A percentile compares a stretch with the other conserved stretches of the same genome.
Conservation (phyloP, 2,888 invertebrate species). For the Acanthosepion lycidas region DNA sequence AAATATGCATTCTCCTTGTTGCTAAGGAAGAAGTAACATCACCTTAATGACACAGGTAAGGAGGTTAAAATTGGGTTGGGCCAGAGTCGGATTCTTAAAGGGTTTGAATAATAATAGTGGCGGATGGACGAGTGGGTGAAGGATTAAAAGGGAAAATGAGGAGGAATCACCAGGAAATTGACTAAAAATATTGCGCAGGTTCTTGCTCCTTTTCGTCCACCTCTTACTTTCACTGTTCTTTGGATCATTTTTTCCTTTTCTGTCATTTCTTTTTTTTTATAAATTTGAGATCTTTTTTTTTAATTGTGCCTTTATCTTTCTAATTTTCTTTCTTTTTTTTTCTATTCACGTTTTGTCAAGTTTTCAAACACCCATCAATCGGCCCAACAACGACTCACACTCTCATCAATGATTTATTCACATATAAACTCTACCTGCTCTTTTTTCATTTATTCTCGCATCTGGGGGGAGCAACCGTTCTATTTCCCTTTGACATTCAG, state of each 20-base stretch:
- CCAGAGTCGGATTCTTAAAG: background rate
- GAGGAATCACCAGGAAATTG: background rate
- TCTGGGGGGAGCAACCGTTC: background rate
- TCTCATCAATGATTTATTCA: background rate
- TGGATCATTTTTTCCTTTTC: background rate
- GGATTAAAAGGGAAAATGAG: background rate
- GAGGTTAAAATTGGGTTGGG: background rate
- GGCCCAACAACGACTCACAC: background rate
- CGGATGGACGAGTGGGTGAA: background rate
- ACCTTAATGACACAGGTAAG: background rate
- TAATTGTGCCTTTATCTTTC: background rate
- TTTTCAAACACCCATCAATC: background rate
- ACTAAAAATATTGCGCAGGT: slow-evolving; percentile 17
- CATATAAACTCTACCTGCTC: background rate
- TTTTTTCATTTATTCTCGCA: background rate
- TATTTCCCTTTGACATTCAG: background rate
- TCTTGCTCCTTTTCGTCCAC: background rate
- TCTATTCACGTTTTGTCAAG: background rate
- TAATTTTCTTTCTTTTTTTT: background rate
- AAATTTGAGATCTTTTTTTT: background rate
- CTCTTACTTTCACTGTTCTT: background rate
- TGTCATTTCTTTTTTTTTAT: background rate
- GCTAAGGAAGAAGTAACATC: background rate
- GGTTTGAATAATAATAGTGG: background rate
- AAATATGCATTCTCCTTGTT: background rate